Evolutionary conservation across 2,888 invertebrate genomes (phyloP).

Genomic region (Cryptocephalus moraei): DNA sequence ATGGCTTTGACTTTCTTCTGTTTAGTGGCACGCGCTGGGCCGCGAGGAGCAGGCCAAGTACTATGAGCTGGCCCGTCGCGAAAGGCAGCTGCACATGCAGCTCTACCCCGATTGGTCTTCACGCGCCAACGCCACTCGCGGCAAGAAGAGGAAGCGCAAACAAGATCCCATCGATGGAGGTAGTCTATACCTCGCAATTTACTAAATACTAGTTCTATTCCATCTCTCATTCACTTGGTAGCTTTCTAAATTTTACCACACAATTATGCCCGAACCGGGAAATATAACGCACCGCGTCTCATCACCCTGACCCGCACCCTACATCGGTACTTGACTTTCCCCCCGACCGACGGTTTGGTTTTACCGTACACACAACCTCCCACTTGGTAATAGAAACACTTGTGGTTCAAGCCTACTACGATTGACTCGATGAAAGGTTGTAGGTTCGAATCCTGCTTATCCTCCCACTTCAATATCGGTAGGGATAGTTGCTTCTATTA

Average conservation of each 20-base stretch:
- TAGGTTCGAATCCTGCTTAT: too few species aligned
- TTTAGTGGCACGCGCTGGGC: conserved; percentile 99
- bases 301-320: too few species aligned
- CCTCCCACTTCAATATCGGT: too few species aligned
- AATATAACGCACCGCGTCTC: too few species aligned
- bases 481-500: too few species aligned
- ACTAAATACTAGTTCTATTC: conserved; percentile 9
- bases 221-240: conserved; percentile 1
- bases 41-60: conserved; percentile 99
- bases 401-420: too few species aligned
- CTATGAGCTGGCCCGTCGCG: conserved; percentile 99
- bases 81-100: conserved; percentile 99
- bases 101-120: conserved; percentile 99
- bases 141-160: conserved; percentile 99
- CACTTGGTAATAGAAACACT: too few species aligned
- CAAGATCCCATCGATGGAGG: conserved; percentile 96
- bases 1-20: conserved; percentile 32
- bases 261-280: neutral
- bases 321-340: too few species aligned
- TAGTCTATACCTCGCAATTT: conserved; percentile 49
- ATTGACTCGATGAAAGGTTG: too few species aligned
- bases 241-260: neutral
- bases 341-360: too few species aligned
- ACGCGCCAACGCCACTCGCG: conserved; percentile 99
- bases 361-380: too few species aligned